Evolutionary conservation across 2,888 invertebrate species (phyloP).

Genomic region (Calameuta pallipes): DNA sequence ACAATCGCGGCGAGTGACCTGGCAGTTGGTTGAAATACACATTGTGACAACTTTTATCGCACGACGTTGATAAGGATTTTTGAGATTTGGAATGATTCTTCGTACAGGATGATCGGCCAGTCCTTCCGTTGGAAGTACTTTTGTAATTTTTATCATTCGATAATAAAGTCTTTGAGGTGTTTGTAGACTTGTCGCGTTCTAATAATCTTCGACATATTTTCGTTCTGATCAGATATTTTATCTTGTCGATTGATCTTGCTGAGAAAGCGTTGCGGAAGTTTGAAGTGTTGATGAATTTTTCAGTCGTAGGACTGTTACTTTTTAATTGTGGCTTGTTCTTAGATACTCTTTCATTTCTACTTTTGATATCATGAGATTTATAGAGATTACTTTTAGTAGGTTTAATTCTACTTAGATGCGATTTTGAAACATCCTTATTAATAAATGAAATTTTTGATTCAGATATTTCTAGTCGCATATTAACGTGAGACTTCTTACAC

Average conservation of each 20-base stretch:
- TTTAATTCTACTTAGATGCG: neutral
- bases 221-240: slow-evolving; percentile 41
- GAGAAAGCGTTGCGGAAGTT: slow-evolving; percentile 28
- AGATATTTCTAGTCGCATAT: neutral
- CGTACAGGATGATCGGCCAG: slow-evolving; percentile 7
- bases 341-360: neutral
- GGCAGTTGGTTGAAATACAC: neutral
- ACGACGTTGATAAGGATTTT: neutral
- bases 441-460: neutral
- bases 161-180: slow-evolving; percentile 35
- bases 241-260: slow-evolving; percentile 33
- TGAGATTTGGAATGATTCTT: neutral
- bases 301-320: neutral
- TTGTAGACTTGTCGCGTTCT: slow-evolving; percentile 35
- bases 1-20: neutral
- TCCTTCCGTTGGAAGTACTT: slow-evolving; percentile 33
- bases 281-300: neutral
- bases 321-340: neutral
- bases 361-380: neutral
- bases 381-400: no score
- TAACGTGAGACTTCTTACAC: neutral
- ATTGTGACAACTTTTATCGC: neutral
- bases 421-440: neutral
- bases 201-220: slow-evolving; percentile 39
- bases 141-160: slow-evolving; percentile 31